Percentiles rank a stretch among this genome's conserved stretches.
These are phyloP conservation scores for Larimichthys crocea DNA, from an alignment of 2,113 vertebrate species.

Conservation along the genomic window DNA sequence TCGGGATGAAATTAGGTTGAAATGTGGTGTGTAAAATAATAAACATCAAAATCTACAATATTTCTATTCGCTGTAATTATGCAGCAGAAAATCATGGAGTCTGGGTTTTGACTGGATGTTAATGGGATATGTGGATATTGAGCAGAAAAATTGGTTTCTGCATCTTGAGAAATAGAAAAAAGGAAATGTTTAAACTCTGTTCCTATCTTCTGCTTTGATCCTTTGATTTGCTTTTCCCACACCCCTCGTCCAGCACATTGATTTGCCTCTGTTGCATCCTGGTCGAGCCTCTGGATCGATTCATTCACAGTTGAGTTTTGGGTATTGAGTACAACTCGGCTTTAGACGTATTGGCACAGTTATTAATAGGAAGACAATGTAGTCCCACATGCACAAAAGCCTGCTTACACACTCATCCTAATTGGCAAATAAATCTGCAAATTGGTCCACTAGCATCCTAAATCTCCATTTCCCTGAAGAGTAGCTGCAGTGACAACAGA, in stretches of 20 bases:
- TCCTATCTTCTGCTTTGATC: not conserved
- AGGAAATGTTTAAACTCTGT: constrained; percentile 3
- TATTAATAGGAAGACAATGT: constrained; percentile 36
- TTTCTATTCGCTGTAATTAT: not conserved
- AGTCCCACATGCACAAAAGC: constrained; percentile 28
- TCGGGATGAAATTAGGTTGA: not conserved
- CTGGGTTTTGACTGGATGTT: not conserved
- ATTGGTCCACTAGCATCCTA: constrained; percentile 33
- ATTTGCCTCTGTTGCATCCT: constrained; percentile 63
- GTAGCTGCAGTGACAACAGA: constrained; percentile 23
- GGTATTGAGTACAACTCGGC: constrained; percentile 45
- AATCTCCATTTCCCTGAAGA: constrained; percentile 43
- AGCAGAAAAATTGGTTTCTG: not conserved
- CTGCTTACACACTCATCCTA: constrained; percentile 21
- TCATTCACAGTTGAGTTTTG: constrained; percentile 10
- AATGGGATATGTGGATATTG: not conserved
- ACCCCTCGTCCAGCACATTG: constrained; percentile 32
- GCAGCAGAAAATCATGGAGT: not conserved
- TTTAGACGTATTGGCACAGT: constrained; percentile 37
- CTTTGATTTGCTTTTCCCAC: constrained; percentile 22
- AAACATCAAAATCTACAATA: not conserved
- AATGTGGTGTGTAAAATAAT: not conserved
- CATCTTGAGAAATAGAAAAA: not conserved
- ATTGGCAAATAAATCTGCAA: constrained; percentile 38
- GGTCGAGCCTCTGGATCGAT: constrained; percentile 50